A percentile compares a stretch with the other conserved stretches of the same genome.
Evolutionary conservation across 2,113 vertebrate species (phyloP).

Genomic region (Hemicordylus capensis): DNA sequence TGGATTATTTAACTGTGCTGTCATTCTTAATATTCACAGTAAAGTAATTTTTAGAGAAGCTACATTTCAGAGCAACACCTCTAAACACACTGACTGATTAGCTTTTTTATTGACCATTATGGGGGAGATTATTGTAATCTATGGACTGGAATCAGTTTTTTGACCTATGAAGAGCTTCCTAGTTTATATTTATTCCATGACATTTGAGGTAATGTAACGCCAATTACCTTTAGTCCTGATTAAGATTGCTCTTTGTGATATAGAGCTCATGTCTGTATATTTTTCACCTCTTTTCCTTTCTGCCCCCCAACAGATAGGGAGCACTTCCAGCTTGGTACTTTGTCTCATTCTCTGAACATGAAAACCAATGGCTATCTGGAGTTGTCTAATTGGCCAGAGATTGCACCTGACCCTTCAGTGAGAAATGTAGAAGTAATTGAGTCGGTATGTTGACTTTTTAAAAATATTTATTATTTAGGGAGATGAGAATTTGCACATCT

Average conservation of each 20-base stretch:
- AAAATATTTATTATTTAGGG: slow-evolving; percentile 26
- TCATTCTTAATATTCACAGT: slow-evolving; percentile 97
- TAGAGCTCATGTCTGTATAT: slow-evolving; percentile 71
- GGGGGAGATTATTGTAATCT: slow-evolving; percentile 86
- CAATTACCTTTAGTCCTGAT: slow-evolving; percentile 82
- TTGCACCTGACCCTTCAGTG: slow-evolving; percentile 90
- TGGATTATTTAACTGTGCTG: slow-evolving; percentile 91
- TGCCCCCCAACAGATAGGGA: slow-evolving; percentile 87
- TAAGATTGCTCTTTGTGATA: slow-evolving; percentile 74
- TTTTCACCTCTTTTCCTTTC: slow-evolving; percentile 37
- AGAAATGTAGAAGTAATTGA: slow-evolving; percentile 91
- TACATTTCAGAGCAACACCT: slow-evolving; percentile 88
- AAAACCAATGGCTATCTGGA: slow-evolving; percentile 91
- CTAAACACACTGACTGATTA: slow-evolving; percentile 89
- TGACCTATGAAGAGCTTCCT: slow-evolving; percentile 84
- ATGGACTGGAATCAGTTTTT: slow-evolving; percentile 84
- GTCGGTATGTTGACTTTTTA: slow-evolving; percentile 79
- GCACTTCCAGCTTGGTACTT: slow-evolving; percentile 93
- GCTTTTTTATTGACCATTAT: slow-evolving; percentile 89
- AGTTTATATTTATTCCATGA: slow-evolving; percentile 85
- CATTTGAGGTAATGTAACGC: slow-evolving; percentile 83
- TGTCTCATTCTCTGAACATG: slow-evolving; percentile 91
- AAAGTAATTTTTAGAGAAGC: slow-evolving; percentile 90
- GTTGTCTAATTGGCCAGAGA: slow-evolving; percentile 91
- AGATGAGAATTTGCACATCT: slow-evolving; percentile 15